Base-by-base conservation (phyloP, 2,888 invertebrate species). In the Sylvicola cinctus region DNA sequence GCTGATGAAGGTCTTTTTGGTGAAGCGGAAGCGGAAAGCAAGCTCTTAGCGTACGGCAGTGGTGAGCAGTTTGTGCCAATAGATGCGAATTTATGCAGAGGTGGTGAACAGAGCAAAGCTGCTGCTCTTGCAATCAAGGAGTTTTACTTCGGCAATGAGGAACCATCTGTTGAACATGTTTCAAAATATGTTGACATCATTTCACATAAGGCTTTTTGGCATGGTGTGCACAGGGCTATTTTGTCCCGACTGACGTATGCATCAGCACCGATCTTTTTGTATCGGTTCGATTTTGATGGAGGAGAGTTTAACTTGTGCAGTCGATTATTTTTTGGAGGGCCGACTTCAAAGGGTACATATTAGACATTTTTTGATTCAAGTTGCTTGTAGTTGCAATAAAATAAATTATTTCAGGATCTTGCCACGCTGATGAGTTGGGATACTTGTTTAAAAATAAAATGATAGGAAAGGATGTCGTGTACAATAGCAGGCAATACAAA, bases 81-180 rank as follows among this genome's bases (percentile, higher is more conserved):
- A 3, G 8, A 29, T 8, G 3, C 29, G 12, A n/a, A 30, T 26
- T 16, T 23, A 29, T 27, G 28, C 54, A 10, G 40, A 49, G 33
- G 52, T 32, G 55, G 55, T 25, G 52, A 54, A 40, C 46, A 45
- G 36, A 39, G 53, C 25, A 45, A 58, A 1, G 60, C 61, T 8
- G 1, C 36, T 40, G 2, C 50, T 52, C 37, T 45, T 56, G 3
- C 43, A 41, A 48, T 66, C 7, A 54, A 55, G 31, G 39, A 57
- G 12, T 47, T 51, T 10, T 62, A 64, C 43, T 65, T 59, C 41
- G 58, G 55, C 2, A 52, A 59, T 6, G 49, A 55, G 17, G 48
- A 52, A 31, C 50, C 60, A 2, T 47, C 49, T 3, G 43, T 39
- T 35, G 45, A 56, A 16, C 55, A 57, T 20, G 46, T 60, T 3